These are phyloP conservation scores for Leucozona laternaria DNA, from an alignment of 2,888 invertebrate genomes.

Conservation along the genomic window DNA sequence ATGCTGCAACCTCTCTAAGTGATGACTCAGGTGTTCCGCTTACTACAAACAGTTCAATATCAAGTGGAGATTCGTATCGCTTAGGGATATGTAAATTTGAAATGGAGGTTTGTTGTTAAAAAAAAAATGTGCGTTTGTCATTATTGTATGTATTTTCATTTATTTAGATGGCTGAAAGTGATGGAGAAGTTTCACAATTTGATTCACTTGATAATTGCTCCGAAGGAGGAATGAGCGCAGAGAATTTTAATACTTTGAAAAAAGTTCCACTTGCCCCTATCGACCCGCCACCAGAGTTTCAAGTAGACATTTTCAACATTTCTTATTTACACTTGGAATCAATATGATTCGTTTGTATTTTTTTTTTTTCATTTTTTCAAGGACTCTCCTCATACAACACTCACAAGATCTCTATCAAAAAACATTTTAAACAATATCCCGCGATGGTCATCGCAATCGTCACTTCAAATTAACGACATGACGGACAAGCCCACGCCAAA, in stretches of 20 bases:
- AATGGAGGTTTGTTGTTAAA: constrained; percentile 80
- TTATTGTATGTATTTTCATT: constrained; percentile 74
- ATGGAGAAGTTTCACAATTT: constrained; percentile 91
- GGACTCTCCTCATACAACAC: constrained; percentile 83
- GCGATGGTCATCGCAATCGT: constrained; percentile 82
- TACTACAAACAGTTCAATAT: constrained; percentile 83
- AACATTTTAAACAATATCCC: constrained; percentile 80
- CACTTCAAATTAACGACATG: constrained; percentile 80
- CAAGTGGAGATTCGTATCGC: constrained; percentile 83
- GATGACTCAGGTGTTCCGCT: constrained; percentile 83
- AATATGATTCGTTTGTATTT: background rate
- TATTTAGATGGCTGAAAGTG: constrained; percentile 90
- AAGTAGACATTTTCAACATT: constrained; percentile 83
- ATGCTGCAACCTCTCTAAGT: constrained; percentile 83
- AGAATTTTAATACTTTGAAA: constrained; percentile 92
- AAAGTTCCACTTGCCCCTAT: constrained; percentile 90
- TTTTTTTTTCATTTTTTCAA: too few relatives aligned
- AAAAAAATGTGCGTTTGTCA: background rate
- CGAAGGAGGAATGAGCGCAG: constrained; percentile 90
- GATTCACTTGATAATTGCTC: constrained; percentile 90
- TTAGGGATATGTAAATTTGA: constrained; percentile 83
- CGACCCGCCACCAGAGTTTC: constrained; percentile 94
- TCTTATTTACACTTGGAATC: background rate
- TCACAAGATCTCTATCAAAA: constrained; percentile 81
- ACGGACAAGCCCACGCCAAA: constrained; percentile 64